Evolutionary conservation across 1,140 invertebrate species (phyloP), one percentile per base, ranked within the genome.

Genomic region (Sarcophaga bullata): DNA sequence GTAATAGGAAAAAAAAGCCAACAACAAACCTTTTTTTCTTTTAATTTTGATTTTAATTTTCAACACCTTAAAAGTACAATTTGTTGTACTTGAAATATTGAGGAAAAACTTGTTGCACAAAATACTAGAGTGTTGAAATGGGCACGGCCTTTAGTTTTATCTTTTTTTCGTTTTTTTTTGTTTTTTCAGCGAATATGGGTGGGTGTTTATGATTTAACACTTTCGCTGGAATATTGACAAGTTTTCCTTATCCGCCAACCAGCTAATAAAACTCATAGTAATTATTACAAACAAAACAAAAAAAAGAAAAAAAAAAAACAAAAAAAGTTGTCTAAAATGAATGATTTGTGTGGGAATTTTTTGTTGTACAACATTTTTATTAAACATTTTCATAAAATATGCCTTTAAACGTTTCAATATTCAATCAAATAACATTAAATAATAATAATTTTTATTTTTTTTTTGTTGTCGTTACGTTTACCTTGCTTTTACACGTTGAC

Each of bases 181-280:
- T n/a, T n/a, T n/a, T n/a, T n/a, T n/a, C 17, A 48, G 48, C 37
- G 50, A 50, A 78, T 78, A 50, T 68, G 75, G 75, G 75, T 78
- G 75, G 75, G 75, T 78, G 75, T 50, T 78, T 50, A 50, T 78
- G 75, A 78, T 78, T 78, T 78, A 78, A 78, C 75, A 78, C 75
- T 78, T 78, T 78, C 75, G 75, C 75, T 78, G 75, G 48, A 78
- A 52, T 78, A 78, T 78, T 78, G 75, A 78, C 75, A 78, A 78
- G 75, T 78, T 78, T 78, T 78, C 75, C 49, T 78, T 52, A 50
- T 78, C 49, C 48, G 62, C 62, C n/a, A 68, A n/a, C 54, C 15
- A 58, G 13, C 10, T 68, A 25, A 17, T 68, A 68, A 19, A 68
- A 68, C 10, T 68, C 62, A 8, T 19, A 68, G 19, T 68, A 68